Conservation (phyloP, 2,888 invertebrate genomes). For the Nemoura dubitans region DNA sequence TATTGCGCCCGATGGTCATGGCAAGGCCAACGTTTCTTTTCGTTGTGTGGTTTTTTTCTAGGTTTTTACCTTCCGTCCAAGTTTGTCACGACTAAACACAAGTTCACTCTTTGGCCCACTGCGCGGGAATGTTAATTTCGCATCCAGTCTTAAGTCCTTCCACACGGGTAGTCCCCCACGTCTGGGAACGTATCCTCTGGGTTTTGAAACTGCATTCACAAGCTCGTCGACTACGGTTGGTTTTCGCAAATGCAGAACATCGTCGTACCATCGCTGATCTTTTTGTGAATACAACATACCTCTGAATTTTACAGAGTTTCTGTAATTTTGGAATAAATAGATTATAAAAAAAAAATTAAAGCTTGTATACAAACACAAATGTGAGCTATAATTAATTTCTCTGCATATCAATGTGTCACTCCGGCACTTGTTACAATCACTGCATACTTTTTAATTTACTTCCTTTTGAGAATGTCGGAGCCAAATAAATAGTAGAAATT, state of each 20-base stretch:
- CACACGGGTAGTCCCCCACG: slow-evolving; percentile 64
- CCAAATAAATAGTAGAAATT: too few species aligned
- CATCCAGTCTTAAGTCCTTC: slow-evolving; percentile 64
- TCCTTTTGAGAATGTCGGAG: too few species aligned
- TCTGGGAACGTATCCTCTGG: slow-evolving; percentile 62
- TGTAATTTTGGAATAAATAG: neutral
- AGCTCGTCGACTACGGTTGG: slow-evolving; percentile 53
- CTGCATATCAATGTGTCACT: neutral
- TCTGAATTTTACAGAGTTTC: neutral
- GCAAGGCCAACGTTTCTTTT: slow-evolving; percentile 2
- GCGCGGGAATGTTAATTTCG: slow-evolving; percentile 66
- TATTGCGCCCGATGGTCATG: neutral
- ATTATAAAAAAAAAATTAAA: neutral
- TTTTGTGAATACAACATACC: neutral
- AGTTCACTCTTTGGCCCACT: slow-evolving; percentile 64
- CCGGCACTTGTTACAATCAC: neutral
- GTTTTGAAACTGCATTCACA: slow-evolving; percentile 63
- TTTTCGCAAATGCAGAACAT: slow-evolving; percentile 34
- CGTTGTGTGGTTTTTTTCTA: neutral
- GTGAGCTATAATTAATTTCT: neutral
- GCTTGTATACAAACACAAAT: neutral
- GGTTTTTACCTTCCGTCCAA: slow-evolving; percentile 60
- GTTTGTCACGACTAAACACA: slow-evolving; percentile 64
- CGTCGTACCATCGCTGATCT: neutral
- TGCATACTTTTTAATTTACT: neutral